Base-by-base conservation (phyloP, 35 echinoderm and acorn worm species). In the Diadema setosum region DNA sequence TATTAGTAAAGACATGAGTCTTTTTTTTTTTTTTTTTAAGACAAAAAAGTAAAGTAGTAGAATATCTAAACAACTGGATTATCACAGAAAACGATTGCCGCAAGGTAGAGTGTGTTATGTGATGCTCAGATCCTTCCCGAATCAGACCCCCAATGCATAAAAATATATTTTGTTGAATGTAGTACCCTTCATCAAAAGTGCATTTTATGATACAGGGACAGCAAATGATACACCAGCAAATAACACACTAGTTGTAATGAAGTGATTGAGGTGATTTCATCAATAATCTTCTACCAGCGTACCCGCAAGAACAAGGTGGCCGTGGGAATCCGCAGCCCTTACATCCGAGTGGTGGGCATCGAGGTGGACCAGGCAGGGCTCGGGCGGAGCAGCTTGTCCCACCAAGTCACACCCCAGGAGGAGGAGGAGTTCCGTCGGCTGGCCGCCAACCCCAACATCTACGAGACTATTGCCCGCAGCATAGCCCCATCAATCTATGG, bases 401-500 rank as follows among this genome's bases (percentile, higher is more conserved):
- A 90, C 23, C 89, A 90, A 29, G 41, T 99, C 18, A 92, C 92
- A 73, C 89, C 92, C 1, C 75, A 89, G 25, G 96, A 99, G 75
- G 96, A 99, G 44, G 96, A 99, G 46, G 96, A 99, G 58, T 95
- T 99, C 87, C 58, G 96, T 14, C 90, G 92, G 17, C 41, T 99
- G 4, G 37, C 92, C 14, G 92, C 96, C 18, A 93, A 91, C 69
- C 92, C 92, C 2, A 94, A 99, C 34, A 81, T 99, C 23, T 95
- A 99, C 81, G 93, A 99, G 21, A 65, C 65, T 15, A 75, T 99
- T 24, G 96, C 92, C 0, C 93, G 83, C 45, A 99, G 96, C 67
- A 99, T 99, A 9, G 96, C 96, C 20, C 96, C 96, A 12, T 99
- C 96, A 39, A 99, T 99, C 49, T 99, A 92, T 94, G 96, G 96